phyloP scores from a whole-genome alignment of 2,797 vertebrate genomes.

The Garrulus glandarius region DNA sequence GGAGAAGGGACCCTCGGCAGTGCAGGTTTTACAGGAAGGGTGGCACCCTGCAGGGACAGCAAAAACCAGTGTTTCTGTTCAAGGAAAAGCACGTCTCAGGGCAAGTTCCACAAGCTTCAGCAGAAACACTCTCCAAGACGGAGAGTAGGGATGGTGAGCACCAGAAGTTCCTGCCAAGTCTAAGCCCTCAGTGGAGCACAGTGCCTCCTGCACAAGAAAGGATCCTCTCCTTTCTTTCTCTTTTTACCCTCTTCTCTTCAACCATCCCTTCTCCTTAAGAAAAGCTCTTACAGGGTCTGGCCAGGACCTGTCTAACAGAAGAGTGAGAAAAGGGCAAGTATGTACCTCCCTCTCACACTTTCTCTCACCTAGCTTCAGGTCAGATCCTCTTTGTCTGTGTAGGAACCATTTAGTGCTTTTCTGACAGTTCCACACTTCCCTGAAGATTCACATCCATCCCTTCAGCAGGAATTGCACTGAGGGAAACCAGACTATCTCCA shows the following conservation, averaged over 20 bases:
- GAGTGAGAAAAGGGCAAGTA: not conserved
- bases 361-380: not conserved
- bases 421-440: not conserved
- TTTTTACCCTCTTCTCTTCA: not conserved
- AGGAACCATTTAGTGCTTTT: not conserved
- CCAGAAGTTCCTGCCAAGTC: not conserved
- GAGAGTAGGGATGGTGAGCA: accelerated
- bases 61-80: not conserved
- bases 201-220: not conserved
- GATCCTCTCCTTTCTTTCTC: not conserved
- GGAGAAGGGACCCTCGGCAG: conserved; percentile 71
- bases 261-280: not conserved
- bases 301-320: not conserved
- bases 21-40: conserved; percentile 85
- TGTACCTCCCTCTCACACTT: not conserved
- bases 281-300: not conserved
- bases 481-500: not conserved
- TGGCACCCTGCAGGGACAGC: conserved; percentile 82
- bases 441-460: not conserved
- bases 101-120: not conserved
- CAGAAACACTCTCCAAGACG: not conserved
- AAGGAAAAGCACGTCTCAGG: not conserved
- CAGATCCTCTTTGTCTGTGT: not conserved
- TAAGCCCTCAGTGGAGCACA: not conserved
- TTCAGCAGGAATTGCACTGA: not conserved